phyloP scores from a whole-genome alignment of 2,888 invertebrate species.

The Lamproptera curius region DNA sequence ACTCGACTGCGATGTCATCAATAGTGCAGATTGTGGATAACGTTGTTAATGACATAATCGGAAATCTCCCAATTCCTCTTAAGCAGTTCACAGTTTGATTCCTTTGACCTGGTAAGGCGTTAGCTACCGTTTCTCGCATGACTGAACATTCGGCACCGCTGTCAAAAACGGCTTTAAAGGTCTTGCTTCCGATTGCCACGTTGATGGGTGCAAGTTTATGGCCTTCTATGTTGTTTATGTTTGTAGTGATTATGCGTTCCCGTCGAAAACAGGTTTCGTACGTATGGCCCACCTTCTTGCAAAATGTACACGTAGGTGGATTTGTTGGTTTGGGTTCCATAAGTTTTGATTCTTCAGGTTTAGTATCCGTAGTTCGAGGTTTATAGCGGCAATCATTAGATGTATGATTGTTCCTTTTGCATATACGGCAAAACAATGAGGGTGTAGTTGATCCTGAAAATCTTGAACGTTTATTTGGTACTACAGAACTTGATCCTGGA shows the following conservation, averaged over 20 bases:
- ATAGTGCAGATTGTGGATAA: conserved; percentile 14
- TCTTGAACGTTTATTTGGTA: too few species aligned
- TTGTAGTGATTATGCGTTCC: conserved; percentile 1
- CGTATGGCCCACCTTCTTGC: neutral
- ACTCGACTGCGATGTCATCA: conserved; percentile 12
- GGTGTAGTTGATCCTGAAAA: too few species aligned
- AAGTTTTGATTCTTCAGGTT: too few species aligned
- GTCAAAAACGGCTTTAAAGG: neutral
- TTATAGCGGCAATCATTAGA: too few species aligned
- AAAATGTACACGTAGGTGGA: neutral
- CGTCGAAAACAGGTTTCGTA: conserved; percentile 4
- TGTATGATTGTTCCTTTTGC: too few species aligned
- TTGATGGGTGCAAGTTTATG: neutral
- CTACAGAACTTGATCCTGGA: too few species aligned
- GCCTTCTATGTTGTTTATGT: neutral
- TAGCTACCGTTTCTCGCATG: neutral
- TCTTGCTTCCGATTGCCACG: neutral
- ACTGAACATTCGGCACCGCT: neutral
- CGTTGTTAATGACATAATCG: conserved; percentile 11
- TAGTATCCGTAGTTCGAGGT: too few species aligned
- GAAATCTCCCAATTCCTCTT: conserved; percentile 16
- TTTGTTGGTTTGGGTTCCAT: neutral
- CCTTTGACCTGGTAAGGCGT: neutral
- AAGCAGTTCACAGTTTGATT: too few species aligned
- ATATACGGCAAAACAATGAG: too few species aligned